Conservation (phyloP, 2,797 vertebrate genomes). For the Phataginus tricuspis region DNA sequence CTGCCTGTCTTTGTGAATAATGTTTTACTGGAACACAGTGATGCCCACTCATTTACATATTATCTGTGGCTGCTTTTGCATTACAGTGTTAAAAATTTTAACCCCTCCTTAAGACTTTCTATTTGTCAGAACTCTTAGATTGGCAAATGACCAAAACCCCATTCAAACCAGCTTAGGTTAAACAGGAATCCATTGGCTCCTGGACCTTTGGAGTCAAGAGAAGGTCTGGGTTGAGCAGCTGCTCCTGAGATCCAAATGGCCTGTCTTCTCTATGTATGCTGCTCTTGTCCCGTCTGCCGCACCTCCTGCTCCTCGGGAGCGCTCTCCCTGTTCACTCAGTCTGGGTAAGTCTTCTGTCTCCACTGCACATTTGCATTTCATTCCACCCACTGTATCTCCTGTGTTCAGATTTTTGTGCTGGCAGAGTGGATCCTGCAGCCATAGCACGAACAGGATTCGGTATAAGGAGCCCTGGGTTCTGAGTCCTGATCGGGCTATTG, state of each 20-base stretch:
- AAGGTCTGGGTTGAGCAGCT: background rate
- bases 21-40: background rate
- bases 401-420: background rate
- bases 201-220: background rate
- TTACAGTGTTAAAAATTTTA: background rate
- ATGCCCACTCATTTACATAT: background rate
- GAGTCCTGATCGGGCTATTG: background rate
- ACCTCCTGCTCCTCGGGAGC: background rate
- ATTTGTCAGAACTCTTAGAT: background rate
- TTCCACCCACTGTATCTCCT: background rate
- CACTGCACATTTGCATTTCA: background rate
- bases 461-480: background rate
- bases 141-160: background rate
- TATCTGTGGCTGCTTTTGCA: background rate
- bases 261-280: background rate
- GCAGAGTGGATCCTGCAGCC: background rate
- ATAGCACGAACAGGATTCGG: background rate
- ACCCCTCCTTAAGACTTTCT: background rate
- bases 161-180: background rate
- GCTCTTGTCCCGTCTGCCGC: fast-evolving
- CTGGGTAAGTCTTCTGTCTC: background rate
- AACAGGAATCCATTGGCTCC: background rate
- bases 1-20: background rate
- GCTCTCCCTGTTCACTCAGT: background rate
- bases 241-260: background rate